Base-by-base conservation (phyloP, 2,888 invertebrate genomes). In the Reticulitermes lucifugus region DNA sequence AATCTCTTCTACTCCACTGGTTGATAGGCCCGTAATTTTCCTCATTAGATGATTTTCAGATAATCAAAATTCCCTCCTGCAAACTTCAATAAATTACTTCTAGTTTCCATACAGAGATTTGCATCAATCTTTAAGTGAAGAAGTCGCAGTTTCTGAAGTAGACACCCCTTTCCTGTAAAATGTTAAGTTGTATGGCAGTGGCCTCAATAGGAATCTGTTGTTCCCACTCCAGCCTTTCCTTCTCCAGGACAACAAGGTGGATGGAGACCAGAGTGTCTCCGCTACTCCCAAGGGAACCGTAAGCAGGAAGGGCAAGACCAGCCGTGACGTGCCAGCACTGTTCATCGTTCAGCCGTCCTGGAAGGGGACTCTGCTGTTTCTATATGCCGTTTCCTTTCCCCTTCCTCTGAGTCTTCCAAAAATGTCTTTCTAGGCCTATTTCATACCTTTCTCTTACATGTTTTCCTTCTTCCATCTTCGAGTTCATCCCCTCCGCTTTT, bases 361-460 rank as follows among this genome's bases (percentile, higher is more conserved):
- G 70, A 70, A 70, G 4, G 25, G 3, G 18, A 65, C n/a, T 9
- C 25, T 29, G 35, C 41, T 6, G 41, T 29, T 18, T 41, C 41
- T 73, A 9, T 73, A 10, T 41, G 46, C 35, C 14, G 21, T 41
- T 25, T 1, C 77, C 35, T 4, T 35, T 35, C 35, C 35, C 3
- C 35, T 35, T 35, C 35, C 4, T 35, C 35, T 35, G 35, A 35
- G 35, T 35, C 4, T 43, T 14, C 43, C 43, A 77, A 77, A 21
- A 12, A n/a, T 46, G 9, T 22, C 51, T 73, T 41, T 73, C 1
- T 55, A 46, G 46, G 46, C 46, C 41, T 35, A 51, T 46, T 77
- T 77, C 77, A 77, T 77, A 77, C 21, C 77, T 46, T 46, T 51
- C 51, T 77, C 25, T 46, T 75, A 35, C n/a, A 46, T 51, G 41